These are phyloP conservation scores for Pampusana beccarii DNA, from an alignment of 2,113 vertebrate species.

Conservation along the genomic window DNA sequence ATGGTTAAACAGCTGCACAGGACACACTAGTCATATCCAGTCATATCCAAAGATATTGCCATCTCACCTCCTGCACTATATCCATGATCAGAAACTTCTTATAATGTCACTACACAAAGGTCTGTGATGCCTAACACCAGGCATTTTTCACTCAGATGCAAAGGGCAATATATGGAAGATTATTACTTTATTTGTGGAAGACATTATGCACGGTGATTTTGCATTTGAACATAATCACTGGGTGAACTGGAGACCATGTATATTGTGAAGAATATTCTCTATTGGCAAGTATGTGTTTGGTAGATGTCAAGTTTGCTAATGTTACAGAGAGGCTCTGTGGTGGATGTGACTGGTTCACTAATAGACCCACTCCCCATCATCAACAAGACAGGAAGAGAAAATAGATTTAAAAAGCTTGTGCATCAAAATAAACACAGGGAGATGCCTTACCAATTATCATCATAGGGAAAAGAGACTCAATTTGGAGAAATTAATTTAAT, in stretches of 20 bases:
- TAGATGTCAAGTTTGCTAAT: not conserved
- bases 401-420: not conserved
- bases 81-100: not conserved
- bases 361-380: fast-evolving
- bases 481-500: no score
- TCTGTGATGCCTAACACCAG: not conserved
- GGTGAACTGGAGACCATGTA: not conserved
- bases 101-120: not conserved
- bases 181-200: not conserved
- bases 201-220: not conserved
- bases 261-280: not conserved
- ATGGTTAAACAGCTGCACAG: not conserved
- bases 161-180: not conserved
- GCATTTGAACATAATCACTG: not conserved
- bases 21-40: not conserved
- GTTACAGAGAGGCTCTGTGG: not conserved
- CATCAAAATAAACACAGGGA: not conserved
- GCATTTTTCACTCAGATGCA: not conserved
- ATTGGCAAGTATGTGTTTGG: not conserved
- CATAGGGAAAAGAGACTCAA: no score
- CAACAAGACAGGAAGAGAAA: not conserved
- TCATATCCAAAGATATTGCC: not conserved
- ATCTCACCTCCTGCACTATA: not conserved
- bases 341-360: not conserved
- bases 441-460: not conserved